Evolutionary conservation across 2,113 vertebrate genomes (phyloP).

Genomic region (Narcine bancroftii): DNA sequence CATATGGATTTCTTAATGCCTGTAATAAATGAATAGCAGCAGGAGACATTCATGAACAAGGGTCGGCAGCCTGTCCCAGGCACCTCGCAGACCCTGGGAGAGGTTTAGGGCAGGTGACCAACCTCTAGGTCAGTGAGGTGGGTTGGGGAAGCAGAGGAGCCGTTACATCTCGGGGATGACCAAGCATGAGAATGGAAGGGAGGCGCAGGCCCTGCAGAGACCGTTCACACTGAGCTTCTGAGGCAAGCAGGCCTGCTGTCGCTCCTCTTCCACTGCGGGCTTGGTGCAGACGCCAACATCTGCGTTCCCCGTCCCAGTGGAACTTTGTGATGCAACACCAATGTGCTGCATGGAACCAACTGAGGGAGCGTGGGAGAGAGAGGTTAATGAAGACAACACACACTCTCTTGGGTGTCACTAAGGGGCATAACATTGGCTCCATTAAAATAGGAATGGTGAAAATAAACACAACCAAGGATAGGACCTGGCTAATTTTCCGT

Average conservation of each 20-base stretch:
- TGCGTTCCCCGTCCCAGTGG: no score
- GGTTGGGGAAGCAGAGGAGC: no score
- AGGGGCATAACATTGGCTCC: background rate
- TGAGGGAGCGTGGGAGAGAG: background rate
- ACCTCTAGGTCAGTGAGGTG: background rate
- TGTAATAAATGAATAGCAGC: no score
- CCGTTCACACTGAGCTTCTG: no score
- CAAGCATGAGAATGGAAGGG: background rate
- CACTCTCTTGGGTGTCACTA: background rate
- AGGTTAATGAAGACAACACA: background rate
- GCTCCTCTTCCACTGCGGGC: background rate
- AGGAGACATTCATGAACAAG: no score
- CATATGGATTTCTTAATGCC: no score
- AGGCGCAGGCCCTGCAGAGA: background rate
- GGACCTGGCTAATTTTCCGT: background rate
- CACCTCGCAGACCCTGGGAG: background rate
- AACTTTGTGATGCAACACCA: no score
- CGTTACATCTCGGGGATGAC: rapidly evolving
- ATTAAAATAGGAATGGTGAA: background rate
- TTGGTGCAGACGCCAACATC: background rate
- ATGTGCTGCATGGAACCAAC: background rate
- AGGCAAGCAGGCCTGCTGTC: background rate
- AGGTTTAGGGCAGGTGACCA: background rate
- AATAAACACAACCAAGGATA: background rate
- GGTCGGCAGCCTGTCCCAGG: background rate